These are phyloP conservation scores for Paramuricea clavata DNA, from an alignment of 92 coral and sea anemone species.

Conservation along the genomic window DNA sequence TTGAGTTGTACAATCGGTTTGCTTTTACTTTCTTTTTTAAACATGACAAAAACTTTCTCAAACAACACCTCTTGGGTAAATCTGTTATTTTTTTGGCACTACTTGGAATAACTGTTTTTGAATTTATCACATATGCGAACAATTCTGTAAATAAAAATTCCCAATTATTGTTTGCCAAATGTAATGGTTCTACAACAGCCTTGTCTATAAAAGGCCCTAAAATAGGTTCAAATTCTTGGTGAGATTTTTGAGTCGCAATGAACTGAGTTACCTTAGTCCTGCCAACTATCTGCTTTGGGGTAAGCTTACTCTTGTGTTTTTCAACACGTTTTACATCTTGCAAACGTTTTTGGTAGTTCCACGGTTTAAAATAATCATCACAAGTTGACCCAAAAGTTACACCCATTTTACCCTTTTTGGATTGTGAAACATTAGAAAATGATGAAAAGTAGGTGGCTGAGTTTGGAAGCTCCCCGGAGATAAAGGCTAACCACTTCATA, in stretches of 20 bases:
- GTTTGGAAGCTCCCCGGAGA: conserved; percentile 55
- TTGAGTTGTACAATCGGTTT: conserved; percentile 55
- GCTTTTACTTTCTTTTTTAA: conserved; percentile 48
- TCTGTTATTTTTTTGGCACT: conserved; percentile 38
- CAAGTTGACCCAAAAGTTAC: conserved; percentile 22
- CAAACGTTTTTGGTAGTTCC: conserved; percentile 61
- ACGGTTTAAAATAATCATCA: conserved; percentile 42
- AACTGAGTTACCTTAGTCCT: conserved; percentile 59
- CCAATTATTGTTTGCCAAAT: conserved; percentile 63
- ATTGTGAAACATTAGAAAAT: conserved; percentile 51
- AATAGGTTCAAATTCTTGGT: conserved; percentile 61
- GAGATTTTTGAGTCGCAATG: conserved; percentile 63
- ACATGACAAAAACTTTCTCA: conserved; percentile 51
- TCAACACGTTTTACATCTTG: conserved; percentile 47
- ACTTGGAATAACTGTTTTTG: conserved; percentile 49
- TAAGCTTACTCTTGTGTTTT: conserved; percentile 37
- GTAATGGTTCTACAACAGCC: conserved; percentile 64
- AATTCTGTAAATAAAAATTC: conserved; percentile 51
- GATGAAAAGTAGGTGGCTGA: conserved; percentile 54
- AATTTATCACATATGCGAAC: conserved; percentile 36
- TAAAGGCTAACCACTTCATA: conserved; percentile 61
- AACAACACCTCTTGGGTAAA: conserved; percentile 41
- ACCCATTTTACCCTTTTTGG: conserved; percentile 42
- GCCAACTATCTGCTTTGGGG: conserved; percentile 41
- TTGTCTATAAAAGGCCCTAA: conserved; percentile 59